Conservation (phyloP, 2,797 vertebrate species). For the Florisuga fusca region DNA sequence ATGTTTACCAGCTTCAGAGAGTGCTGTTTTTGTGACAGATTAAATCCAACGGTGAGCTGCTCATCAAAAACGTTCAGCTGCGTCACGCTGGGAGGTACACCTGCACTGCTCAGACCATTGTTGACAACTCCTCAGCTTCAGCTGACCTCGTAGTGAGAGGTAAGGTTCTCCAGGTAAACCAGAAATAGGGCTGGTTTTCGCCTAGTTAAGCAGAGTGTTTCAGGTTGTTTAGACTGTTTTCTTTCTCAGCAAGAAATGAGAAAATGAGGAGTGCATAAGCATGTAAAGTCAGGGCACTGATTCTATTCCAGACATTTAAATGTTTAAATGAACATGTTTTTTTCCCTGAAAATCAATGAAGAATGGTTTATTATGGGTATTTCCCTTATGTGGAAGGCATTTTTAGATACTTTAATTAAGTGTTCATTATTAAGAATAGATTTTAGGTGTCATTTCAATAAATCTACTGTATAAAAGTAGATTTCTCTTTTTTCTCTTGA, state of each 20-base stretch:
- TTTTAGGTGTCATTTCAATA: background rate
- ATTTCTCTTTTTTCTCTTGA: background rate
- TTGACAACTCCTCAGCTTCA: slow-evolving; percentile 91
- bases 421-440: background rate
- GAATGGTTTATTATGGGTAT: background rate
- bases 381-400: background rate
- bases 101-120: slow-evolving; percentile 93
- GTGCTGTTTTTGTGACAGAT: slow-evolving; percentile 74
- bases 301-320: background rate
- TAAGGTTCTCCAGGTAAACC: slow-evolving; percentile 73
- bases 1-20: background rate
- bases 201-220: background rate
- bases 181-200: background rate
- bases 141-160: slow-evolving; percentile 95
- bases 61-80: slow-evolving; percentile 90
- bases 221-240: background rate
- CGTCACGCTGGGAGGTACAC: slow-evolving; percentile 90
- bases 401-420: background rate
- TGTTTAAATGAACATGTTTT: background rate
- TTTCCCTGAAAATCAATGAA: background rate
- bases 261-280: background rate
- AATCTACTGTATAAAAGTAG: background rate
- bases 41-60: slow-evolving; percentile 89
- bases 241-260: background rate
- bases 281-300: background rate